Base-by-base conservation (phyloP, 2,113 vertebrate genomes). In the Phrynosoma platyrhinos region DNA sequence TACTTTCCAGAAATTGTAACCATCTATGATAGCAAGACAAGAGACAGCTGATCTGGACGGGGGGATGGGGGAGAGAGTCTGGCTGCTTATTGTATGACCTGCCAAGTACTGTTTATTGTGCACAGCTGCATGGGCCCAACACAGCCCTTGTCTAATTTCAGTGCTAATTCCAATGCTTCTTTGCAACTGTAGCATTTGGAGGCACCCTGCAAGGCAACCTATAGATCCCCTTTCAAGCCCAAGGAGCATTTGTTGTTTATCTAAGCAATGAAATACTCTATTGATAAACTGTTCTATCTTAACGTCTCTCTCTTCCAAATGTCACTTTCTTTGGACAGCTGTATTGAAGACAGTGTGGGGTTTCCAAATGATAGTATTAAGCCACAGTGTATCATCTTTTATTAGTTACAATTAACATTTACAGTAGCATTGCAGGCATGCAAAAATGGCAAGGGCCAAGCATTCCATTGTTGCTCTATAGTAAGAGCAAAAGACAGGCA, bases 91-190 rank as follows among this genome's bases (percentile, higher is more conserved):
- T 47, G 40, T 42, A 23, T 77, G 2, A 16, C n/a, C 30, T 47
- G 75, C 75, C 36, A 77, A 77, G 75, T 77, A 77, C 75, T 77
- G 36, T 77, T 78, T 16, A 78, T 53, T 78, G 76, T 78, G 76
- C 42, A 78, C 76, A 52, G 76, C 75, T 78, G 76, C 76, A 27
- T 53, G 13, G 47, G 23, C 76, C 76, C 52, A 40, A 78, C 47
- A 53, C 76, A 78, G 76, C 23, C 4, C 9, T 52, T 4, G 76
- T 52, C 47, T 52, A 21, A 40, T 30, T 78, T 52, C 23, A 78
- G 23, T 78, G 36, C 40, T 47, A 4, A 53, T 78, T 52, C 76
- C 23, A 78, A 53, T 12, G 76, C 76, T 53, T 47, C 76, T 27
- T 52, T 30, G 47, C 76, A 53, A 78, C 27, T 79, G 27, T 16